These are phyloP conservation scores for Hyposoter didymator DNA, from an alignment of 2,888 invertebrate species.

Conservation along the genomic window DNA sequence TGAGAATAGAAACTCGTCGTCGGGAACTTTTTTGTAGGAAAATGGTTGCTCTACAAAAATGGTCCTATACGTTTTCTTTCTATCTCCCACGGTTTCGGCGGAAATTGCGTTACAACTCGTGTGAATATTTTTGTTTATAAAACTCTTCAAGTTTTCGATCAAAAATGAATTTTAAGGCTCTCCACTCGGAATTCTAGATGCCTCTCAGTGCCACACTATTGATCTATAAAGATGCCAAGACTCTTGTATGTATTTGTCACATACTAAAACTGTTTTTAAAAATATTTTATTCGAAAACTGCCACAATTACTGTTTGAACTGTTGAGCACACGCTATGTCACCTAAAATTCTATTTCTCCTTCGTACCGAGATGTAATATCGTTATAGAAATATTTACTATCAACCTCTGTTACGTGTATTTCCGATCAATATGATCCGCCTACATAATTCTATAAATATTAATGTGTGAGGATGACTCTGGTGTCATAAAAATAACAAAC, in stretches of 20 bases:
- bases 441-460: conserved; percentile 28
- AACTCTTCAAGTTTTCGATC: background rate
- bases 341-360: conserved; percentile 66
- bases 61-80: background rate
- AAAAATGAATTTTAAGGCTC: background rate
- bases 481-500: conserved; percentile 46
- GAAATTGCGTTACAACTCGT: background rate
- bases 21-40: background rate
- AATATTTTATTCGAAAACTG: conserved; percentile 53
- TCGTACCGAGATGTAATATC: conserved; percentile 58
- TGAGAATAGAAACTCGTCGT: background rate
- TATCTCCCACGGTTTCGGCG: background rate
- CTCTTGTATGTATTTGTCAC: background rate
- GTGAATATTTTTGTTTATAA: background rate
- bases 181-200: background rate
- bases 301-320: conserved; percentile 68
- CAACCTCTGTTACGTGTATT: conserved; percentile 41
- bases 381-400: conserved; percentile 37
- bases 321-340: conserved; percentile 73
- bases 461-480: conserved; percentile 48
- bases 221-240: background rate
- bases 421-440: conserved; percentile 62
- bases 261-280: conserved; percentile 63
- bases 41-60: background rate
- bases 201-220: background rate